Evolutionary conservation across 2,797 vertebrate genomes (phyloP).

Genomic region (Champsocephalus gunnari): DNA sequence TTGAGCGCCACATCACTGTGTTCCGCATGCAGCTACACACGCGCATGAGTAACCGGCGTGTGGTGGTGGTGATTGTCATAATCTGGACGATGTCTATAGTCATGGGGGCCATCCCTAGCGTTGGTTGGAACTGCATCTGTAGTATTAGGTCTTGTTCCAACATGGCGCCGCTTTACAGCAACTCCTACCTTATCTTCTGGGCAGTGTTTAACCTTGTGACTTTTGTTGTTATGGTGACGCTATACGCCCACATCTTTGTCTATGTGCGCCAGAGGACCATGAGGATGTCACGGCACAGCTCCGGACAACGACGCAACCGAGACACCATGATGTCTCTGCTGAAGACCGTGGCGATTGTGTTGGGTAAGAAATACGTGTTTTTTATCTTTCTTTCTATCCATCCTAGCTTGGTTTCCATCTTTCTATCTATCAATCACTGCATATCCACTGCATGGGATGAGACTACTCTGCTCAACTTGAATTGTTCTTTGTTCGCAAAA

Average conservation of each 20-base stretch:
- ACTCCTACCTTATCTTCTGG: conserved; percentile 99
- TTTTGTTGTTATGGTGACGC: conserved; percentile 98
- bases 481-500: neutral
- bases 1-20: conserved; percentile 98
- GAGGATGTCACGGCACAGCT: conserved; percentile 98
- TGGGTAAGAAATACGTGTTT: conserved; percentile 84
- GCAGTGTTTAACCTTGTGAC: conserved; percentile 98
- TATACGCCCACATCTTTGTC: conserved; percentile 99
- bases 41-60: conserved; percentile 97
- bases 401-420: neutral
- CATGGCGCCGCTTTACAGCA: conserved; percentile 98
- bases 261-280: conserved; percentile 99
- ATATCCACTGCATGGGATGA: too few species aligned
- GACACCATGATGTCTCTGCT: conserved; percentile 99
- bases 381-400: conserved; percentile 7
- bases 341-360: conserved; percentile 97
- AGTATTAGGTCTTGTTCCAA: conserved; percentile 92
- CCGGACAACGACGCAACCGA: conserved; percentile 94
- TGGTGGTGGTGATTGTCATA: conserved; percentile 97
- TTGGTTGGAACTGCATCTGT: conserved; percentile 99
- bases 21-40: conserved; percentile 99
- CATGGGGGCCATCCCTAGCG: conserved; percentile 97
- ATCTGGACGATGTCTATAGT: conserved; percentile 99
- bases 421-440: conserved; percentile 1
- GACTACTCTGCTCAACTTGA: too few species aligned